Percentiles rank a stretch among this genome's conserved stretches.
Conservation (phyloP, 2,113 vertebrate genomes). For the Mormyrus iriodes region DNA sequence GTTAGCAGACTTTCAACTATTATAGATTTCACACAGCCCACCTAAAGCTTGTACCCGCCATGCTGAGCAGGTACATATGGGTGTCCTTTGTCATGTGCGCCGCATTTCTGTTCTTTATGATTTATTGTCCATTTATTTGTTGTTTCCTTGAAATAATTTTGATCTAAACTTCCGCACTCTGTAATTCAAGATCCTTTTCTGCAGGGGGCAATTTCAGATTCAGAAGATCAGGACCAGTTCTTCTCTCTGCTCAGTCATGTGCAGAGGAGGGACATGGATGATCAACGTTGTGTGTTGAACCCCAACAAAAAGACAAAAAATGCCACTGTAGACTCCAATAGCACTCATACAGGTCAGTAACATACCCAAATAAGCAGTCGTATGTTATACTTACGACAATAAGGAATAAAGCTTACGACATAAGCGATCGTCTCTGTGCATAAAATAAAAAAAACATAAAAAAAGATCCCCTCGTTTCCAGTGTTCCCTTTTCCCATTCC, state of each 20-base stretch:
- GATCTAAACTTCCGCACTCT: neutral
- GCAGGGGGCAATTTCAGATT: neutral
- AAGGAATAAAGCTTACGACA: neutral
- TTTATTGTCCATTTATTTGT: neutral
- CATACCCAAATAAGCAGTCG: neutral
- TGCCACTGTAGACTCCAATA: constrained; percentile 33
- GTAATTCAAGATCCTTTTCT: neutral
- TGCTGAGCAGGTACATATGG: neutral
- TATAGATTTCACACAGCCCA: neutral
- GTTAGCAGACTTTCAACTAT: neutral
- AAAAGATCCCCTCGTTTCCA: too few relatives aligned
- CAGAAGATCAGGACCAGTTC: constrained; percentile 30
- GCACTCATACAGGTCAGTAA: neutral
- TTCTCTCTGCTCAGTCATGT: constrained; percentile 63
- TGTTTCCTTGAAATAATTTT: neutral
- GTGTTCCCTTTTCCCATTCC: too few relatives aligned
- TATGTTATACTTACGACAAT: neutral
- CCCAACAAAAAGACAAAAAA: constrained; percentile 39
- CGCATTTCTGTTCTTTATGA: neutral
- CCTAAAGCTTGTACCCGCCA: neutral
- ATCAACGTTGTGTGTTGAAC: constrained; percentile 63
- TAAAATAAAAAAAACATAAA: too few relatives aligned
- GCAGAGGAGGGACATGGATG: constrained; percentile 67
- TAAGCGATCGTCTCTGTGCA: too few relatives aligned
- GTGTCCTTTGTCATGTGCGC: neutral